These are phyloP conservation scores for Escarpia spicata DNA, from an alignment of 2,888 invertebrate species.

Conservation along the genomic window DNA sequence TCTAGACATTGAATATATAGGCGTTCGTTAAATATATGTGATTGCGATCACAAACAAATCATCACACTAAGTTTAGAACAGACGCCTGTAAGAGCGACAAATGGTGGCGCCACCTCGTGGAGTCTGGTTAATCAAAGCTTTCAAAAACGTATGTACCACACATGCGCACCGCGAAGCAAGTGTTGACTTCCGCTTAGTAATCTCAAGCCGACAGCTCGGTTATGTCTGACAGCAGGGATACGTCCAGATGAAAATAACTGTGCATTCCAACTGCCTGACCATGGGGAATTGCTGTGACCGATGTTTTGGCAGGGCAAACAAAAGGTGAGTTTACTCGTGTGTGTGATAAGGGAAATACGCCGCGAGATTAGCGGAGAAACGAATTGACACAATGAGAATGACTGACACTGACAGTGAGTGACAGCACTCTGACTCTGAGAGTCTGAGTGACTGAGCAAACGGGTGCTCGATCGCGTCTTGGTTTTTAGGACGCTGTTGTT, in stretches of 20 bases:
- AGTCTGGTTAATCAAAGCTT: background rate
- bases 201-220: background rate
- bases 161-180: background rate
- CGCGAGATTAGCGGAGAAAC: background rate
- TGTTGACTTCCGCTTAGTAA: constrained; percentile 13
- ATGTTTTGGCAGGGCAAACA: constrained; percentile 43
- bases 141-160: background rate
- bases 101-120: too few species aligned
- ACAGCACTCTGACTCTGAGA: background rate
- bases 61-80: too few species aligned
- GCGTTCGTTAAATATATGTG: too few species aligned
- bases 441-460: too few species aligned
- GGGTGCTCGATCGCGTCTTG: background rate
- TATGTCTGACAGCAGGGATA: background rate
- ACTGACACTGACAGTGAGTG: background rate
- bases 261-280: constrained; percentile 24
- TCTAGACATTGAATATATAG: too few species aligned
- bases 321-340: constrained; percentile 35
- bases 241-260: background rate
- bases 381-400: background rate
- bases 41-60: too few species aligned
- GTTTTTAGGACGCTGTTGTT: background rate
- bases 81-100: too few species aligned
- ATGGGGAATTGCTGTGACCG: constrained; percentile 46
- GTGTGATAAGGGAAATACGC: background rate